Base-by-base conservation (phyloP, 2,797 vertebrate genomes). In the Rhinogobio ventralis region DNA sequence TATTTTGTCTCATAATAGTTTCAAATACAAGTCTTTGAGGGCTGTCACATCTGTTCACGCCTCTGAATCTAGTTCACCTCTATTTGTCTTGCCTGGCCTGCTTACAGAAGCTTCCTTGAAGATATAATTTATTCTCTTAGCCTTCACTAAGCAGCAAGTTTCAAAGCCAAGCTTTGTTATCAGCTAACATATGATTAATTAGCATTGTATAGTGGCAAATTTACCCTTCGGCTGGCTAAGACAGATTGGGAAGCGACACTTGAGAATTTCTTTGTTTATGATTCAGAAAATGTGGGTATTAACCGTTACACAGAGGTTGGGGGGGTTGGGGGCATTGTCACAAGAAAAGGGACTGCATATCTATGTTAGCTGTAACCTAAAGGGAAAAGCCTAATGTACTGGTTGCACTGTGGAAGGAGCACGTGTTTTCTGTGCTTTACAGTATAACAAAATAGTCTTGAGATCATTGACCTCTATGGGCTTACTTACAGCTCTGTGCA, bases 141-240 rank as follows among this genome's bases (percentile, higher is more conserved):
- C 64, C 82, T 87, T 84, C 82, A 69, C 42, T 84, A 84, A 84
- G 71, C 77, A 84, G 81, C 77, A 57, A 77, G 73, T 77, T 76
- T 83, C 72, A 83, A 77, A 77, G 36, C 73, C 36, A 64, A 51
- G 39, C 17, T 87, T 76, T 81, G 57, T 79, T 87, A 81, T 84
- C 19, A 13, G 77, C 62, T 62, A 80, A 76, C 82, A 64, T 76
- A 76, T 81, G 42, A 87, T 84, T 81, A 81, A 87, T 87, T 81
- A 76, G 72, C 62, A 76, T 67, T 53, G 46, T n/a, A 74, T 53
- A 75, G 46, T 11, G 60, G 66, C 1, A 33, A 55, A 36, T 64
- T 42, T 55, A 67, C 45, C 69, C 68, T 74, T 73, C 33, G 33
- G 69, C 49, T 83, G 62, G 64, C 82, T 53, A 83, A 77, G 25